phyloP scores from a whole-genome alignment of 2,888 invertebrate species.

The Norana najaformis region DNA sequence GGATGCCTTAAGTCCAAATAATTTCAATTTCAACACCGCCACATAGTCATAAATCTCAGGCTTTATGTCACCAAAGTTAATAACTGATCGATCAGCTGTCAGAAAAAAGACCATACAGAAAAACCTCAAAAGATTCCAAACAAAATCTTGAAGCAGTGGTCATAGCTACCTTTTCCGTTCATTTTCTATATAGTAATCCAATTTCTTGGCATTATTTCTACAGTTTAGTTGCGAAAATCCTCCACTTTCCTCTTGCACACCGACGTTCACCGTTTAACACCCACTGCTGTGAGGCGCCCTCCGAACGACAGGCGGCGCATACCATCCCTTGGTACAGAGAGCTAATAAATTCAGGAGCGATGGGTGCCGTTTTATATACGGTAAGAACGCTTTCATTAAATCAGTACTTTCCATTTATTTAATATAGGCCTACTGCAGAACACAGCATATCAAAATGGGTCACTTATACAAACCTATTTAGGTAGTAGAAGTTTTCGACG shows the following conservation, averaged over 20 bases:
- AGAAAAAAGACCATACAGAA: background rate
- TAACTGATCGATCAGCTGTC: background rate
- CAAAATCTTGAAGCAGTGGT: background rate
- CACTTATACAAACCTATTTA: no score
- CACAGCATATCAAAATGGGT: no score
- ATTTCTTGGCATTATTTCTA: slow-evolving; percentile 13
- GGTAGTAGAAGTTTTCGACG: no score
- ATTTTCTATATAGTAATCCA: slow-evolving; percentile 7
- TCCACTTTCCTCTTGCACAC: background rate
- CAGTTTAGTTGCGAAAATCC: slow-evolving; percentile 4
- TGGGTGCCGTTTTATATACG: background rate
- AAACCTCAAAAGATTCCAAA: background rate
- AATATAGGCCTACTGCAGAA: no score
- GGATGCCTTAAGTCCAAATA: background rate
- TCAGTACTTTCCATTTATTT: background rate
- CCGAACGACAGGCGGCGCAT: slow-evolving; percentile 3
- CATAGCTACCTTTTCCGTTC: background rate
- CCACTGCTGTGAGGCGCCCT: background rate
- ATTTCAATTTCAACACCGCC: slow-evolving; percentile 5
- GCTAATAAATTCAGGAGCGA: background rate
- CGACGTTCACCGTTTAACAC: slow-evolving; percentile 4
- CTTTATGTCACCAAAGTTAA: background rate
- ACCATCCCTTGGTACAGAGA: background rate
- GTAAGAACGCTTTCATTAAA: background rate
- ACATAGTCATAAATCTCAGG: background rate